Percentiles rank a stretch among this genome's conserved stretches.
Evolutionary conservation across 1,140 invertebrate genomes (phyloP).

Genomic region (Bombus superbus): DNA sequence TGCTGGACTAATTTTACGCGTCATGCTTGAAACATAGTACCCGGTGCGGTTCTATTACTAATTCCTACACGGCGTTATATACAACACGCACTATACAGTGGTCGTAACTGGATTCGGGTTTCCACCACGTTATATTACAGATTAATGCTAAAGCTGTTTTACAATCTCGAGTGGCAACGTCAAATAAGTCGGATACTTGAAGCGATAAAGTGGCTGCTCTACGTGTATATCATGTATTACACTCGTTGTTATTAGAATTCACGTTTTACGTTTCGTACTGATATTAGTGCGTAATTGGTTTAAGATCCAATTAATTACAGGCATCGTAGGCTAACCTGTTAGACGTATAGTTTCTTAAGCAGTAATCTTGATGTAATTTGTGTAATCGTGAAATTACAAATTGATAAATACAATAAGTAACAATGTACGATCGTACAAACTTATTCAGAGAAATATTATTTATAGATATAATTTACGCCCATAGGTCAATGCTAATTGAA

Average conservation of each 20-base stretch:
- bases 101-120: slow-evolving; percentile 60
- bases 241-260: not conserved
- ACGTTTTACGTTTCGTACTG: not conserved
- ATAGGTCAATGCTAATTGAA: too few relatives aligned
- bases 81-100: slow-evolving; percentile 56
- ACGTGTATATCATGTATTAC: not conserved
- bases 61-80: slow-evolving; percentile 57
- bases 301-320: not conserved
- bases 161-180: slow-evolving; percentile 50
- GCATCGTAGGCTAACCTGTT: not conserved
- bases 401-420: too few relatives aligned
- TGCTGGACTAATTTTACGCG: slow-evolving; percentile 63
- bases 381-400: not conserved
- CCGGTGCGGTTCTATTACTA: slow-evolving; percentile 64
- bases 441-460: not conserved
- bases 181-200: not conserved
- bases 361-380: not conserved
- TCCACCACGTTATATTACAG: slow-evolving; percentile 58
- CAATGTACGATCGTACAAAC: too few relatives aligned
- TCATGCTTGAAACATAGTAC: slow-evolving; percentile 63
- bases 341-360: not conserved
- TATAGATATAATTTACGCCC: too few relatives aligned
- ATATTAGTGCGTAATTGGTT: not conserved
- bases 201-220: not conserved
- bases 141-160: slow-evolving; percentile 57